phyloP scores from a whole-genome alignment of 2,888 invertebrate genomes.

The Polymixis flavicincta region DNA sequence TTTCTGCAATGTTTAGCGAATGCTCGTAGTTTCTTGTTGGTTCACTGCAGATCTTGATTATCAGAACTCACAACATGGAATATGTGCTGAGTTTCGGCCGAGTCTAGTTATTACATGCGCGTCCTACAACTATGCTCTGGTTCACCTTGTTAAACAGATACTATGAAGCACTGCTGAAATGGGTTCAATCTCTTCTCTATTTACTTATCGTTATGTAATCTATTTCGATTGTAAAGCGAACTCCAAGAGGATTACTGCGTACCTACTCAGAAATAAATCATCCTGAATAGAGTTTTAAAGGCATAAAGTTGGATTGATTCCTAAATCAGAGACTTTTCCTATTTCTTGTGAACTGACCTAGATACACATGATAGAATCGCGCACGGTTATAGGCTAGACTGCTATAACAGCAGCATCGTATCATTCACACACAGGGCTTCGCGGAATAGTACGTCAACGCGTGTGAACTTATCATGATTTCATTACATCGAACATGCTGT shows the following conservation, averaged over 20 bases:
- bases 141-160: not conserved
- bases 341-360: slow-evolving; percentile 18
- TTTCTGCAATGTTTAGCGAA: slow-evolving; percentile 22
- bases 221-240: slow-evolving; percentile 37
- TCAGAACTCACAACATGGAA: slow-evolving; percentile 22
- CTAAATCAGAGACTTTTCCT: slow-evolving; percentile 28
- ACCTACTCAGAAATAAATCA: slow-evolving; percentile 26
- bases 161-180: slow-evolving; percentile 5
- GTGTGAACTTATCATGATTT: slow-evolving; percentile 25
- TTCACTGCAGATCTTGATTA: slow-evolving; percentile 12
- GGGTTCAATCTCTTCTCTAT: slow-evolving; percentile 30
- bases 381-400: not conserved
- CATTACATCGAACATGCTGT: slow-evolving; percentile 28
- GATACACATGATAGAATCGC: slow-evolving; percentile 3
- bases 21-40: slow-evolving; percentile 32
- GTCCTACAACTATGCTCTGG: not conserved
- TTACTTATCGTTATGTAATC: slow-evolving; percentile 30
- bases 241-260: slow-evolving; percentile 31
- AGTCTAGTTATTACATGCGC: slow-evolving; percentile 9
- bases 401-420: not conserved
- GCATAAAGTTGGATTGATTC: slow-evolving; percentile 35
- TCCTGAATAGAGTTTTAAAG: slow-evolving; percentile 38
- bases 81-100: slow-evolving; percentile 12
- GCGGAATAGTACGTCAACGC: slow-evolving; percentile 19
- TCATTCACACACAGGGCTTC: slow-evolving; percentile 14